phyloP scores from a whole-genome alignment of 2,113 vertebrate species.

The Myotis lucifugus region DNA sequence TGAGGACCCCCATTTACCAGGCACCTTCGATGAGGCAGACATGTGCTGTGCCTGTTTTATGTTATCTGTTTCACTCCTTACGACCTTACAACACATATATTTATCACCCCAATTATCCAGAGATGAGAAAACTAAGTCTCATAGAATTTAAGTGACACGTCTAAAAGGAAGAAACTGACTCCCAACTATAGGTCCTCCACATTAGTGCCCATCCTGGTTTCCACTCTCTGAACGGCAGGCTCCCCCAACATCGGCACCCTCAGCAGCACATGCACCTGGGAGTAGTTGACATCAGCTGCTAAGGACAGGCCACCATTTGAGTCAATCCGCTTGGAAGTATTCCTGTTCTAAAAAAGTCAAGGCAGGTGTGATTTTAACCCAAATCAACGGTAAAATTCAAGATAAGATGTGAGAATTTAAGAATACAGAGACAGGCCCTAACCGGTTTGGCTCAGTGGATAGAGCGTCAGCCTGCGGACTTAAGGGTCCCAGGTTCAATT shows the following conservation, averaged over 20 bases:
- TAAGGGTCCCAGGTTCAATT: too few relatives aligned
- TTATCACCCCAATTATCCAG: background rate
- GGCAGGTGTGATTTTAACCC: background rate
- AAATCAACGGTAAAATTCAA: background rate
- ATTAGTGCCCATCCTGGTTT: background rate
- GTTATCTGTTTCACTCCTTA: background rate
- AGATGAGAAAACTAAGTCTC: background rate
- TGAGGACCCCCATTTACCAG: background rate
- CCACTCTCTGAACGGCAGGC: background rate
- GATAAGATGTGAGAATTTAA: background rate
- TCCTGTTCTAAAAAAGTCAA: background rate
- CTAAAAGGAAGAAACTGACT: background rate
- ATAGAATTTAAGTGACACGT: background rate
- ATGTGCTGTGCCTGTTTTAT: fast-evolving
- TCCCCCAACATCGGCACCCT: background rate
- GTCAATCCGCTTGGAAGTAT: background rate
- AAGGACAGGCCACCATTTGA: background rate
- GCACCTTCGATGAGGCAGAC: background rate
- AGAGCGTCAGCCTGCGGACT: too few relatives aligned
- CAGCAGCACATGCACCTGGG: background rate
- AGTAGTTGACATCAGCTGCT: background rate
- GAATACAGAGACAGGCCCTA: background rate
- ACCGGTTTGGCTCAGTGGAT: too few relatives aligned
- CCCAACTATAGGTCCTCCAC: background rate
- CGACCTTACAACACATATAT: background rate